These are phyloP conservation scores for Philonicus albiceps DNA, from an alignment of 2,888 invertebrate species.

Conservation along the genomic window DNA sequence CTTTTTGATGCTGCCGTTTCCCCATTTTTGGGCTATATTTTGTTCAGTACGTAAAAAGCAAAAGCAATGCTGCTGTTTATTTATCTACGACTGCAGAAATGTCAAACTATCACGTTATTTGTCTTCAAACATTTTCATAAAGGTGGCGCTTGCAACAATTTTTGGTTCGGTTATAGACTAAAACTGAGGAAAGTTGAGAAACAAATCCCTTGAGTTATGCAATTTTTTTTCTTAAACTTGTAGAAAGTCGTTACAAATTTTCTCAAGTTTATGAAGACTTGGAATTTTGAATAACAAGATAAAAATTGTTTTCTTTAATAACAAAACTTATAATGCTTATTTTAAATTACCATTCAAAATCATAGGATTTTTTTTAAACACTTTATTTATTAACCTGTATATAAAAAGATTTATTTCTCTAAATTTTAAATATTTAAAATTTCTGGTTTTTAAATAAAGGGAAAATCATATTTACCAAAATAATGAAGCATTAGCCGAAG, in stretches of 20 bases:
- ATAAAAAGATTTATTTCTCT: too few relatives aligned
- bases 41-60: background rate
- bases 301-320: too few relatives aligned
- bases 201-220: background rate
- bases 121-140: background rate
- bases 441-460: too few relatives aligned
- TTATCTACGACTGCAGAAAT: background rate
- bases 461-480: too few relatives aligned
- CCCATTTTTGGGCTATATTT: conserved; percentile 73
- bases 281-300: too few relatives aligned
- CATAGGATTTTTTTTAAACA: too few relatives aligned
- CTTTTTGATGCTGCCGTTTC: conserved; percentile 92
- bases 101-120: background rate
- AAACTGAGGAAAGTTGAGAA: background rate
- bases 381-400: too few relatives aligned
- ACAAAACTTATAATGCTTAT: too few relatives aligned
- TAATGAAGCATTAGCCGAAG: too few relatives aligned
- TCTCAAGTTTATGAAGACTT: background rate
- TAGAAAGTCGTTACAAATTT: background rate
- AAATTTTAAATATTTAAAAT: too few relatives aligned
- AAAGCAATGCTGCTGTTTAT: background rate
- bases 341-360: too few relatives aligned
- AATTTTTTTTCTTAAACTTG: background rate
- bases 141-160: background rate
- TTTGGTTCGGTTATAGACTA: background rate